These are phyloP conservation scores for Platyscapa corneri DNA, from an alignment of 1,140 invertebrate species.

Conservation along the genomic window DNA sequence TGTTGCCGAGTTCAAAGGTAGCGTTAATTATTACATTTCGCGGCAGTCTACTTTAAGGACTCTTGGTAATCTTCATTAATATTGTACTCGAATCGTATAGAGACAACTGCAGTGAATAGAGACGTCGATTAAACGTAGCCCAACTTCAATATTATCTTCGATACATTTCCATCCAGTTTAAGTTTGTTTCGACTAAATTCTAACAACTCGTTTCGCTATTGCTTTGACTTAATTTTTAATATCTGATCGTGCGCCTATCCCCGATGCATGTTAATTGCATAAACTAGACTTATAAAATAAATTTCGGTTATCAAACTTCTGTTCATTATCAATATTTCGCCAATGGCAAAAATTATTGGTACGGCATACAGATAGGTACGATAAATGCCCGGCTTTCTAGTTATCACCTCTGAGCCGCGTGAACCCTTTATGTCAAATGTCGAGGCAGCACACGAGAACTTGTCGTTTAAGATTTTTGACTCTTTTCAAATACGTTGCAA, in stretches of 20 bases:
- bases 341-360: not conserved
- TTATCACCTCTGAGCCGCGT: constrained; percentile 6
- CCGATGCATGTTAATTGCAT: not conserved
- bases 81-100: constrained; percentile 45
- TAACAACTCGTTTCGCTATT: not conserved
- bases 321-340: not conserved
- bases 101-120: constrained; percentile 17
- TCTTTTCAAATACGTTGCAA: not conserved
- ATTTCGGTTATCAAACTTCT: not conserved
- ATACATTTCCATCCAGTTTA: not conserved
- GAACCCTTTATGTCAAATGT: not conserved
- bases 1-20: not conserved
- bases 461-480: not conserved
- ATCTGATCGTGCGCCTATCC: not conserved
- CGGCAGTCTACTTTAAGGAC: constrained; percentile 15
- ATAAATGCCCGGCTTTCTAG: constrained; percentile 46
- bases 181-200: not conserved
- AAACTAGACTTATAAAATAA: not conserved
- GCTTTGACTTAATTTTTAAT: not conserved
- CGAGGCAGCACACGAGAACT: not conserved
- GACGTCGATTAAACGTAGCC: constrained; percentile 29
- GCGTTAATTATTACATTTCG: constrained; percentile 30
- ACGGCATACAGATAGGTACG: not conserved
- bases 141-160: constrained; percentile 34
- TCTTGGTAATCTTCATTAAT: constrained; percentile 41